Evolutionary conservation across 2,888 invertebrate genomes (phyloP), one percentile per base, ranked within the genome.

Genomic region (Lasioglossum vierecki): DNA sequence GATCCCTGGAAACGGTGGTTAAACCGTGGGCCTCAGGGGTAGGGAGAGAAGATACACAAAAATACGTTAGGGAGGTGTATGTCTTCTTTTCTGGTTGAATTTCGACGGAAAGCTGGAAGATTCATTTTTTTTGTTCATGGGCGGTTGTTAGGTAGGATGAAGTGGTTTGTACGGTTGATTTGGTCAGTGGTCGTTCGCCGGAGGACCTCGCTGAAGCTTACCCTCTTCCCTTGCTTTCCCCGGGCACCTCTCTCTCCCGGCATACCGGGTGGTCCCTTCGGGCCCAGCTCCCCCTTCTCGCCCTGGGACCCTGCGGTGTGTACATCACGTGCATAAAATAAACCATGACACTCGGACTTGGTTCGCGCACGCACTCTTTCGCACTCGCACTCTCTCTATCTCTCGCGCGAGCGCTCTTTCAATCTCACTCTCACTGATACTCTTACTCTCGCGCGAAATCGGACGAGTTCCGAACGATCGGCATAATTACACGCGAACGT

Each of bases 151-250:
- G 79, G 84, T 68, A 63, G 79, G 84, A 79, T 6, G 77, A 79
- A 63, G 71, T 53, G 82, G 85, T 70, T 88, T 71, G 79, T 80
- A 85, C 80, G 88, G 86, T 89, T 82, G 82, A 66, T 88, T 89
- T 84, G 90, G 88, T 89, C 85, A 84, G 72, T 86, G 88, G 87
- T 87, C 80, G 85, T 79, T 88, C 89, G 92, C 92, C 91, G 93
- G 94, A 94, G 94, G 94, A 94, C 94, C 94, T 94, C 92, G 93
- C 89, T 93, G 94, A 94, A 95, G 96, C 96, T 97, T 98, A 98
- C 98, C 98, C 98, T 96, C 96, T 98, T 98, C 96, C 98, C 98
- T 95, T 98, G 97, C 95, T 98, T 98, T 95, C 99, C 99, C 94
- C 98, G 96, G 92, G 97, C 96, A 95, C 99, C 99, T 95, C 98